These are phyloP conservation scores for Pterocles gutturalis DNA, from an alignment of 2,113 vertebrate genomes.

Conservation along the genomic window DNA sequence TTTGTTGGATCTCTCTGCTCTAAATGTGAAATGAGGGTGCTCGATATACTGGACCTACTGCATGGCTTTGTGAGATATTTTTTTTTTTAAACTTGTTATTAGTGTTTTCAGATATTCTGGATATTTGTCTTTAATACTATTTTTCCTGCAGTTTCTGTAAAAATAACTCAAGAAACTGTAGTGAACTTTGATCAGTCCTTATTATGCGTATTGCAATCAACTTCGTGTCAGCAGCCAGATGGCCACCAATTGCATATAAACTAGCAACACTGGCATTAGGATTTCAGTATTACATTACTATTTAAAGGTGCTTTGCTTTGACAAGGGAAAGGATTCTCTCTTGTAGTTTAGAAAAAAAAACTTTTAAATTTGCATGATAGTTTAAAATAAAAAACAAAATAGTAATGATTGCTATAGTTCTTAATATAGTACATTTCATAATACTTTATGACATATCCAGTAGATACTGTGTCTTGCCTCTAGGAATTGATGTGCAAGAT, in stretches of 20 bases:
- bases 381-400: background rate
- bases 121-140: background rate
- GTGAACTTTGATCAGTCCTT: background rate
- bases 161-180: background rate
- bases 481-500: background rate
- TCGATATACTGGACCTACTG: background rate
- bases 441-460: slow-evolving; percentile 2
- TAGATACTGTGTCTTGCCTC: background rate
- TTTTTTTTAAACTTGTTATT: background rate
- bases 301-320: background rate
- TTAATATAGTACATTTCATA: slow-evolving; percentile 4
- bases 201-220: background rate
- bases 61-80: background rate
- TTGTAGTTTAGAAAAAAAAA: background rate
- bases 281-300: background rate
- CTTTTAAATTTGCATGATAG: background rate
- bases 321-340: background rate
- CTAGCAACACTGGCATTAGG: background rate
- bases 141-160: background rate
- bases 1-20: background rate
- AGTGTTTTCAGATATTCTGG: background rate
- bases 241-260: background rate
- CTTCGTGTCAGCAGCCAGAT: background rate
- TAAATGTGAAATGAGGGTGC: background rate
- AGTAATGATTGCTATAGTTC: background rate